Evolutionary conservation across 2,888 invertebrate species (phyloP), one percentile per base, ranked within the genome.

Genomic region (Stomorhina lunata): DNA sequence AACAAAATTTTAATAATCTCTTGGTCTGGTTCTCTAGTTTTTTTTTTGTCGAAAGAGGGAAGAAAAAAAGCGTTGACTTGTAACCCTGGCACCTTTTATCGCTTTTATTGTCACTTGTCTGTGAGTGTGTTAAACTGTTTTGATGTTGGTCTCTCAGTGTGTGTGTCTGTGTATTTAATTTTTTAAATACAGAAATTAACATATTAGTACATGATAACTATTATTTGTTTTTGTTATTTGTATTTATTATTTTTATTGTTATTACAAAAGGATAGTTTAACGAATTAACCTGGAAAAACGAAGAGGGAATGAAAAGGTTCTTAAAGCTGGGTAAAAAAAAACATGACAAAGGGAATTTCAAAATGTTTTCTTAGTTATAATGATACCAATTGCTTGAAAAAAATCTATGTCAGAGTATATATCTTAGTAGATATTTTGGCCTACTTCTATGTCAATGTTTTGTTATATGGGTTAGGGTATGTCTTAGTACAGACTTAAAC

Each of bases 61-160:
- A 6, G n/a, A 12, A 29, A 37, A 22, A 76, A 84, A 83, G 87
- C 88, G 89, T 89, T 89, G 89, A 89, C 88, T 89, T 89, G 88
- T 89, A 89, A 89, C 88, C 88, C 88, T 88, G 89, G 88, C 79
- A 79, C 82, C 82, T 82, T 82, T 82, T 83, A 84, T 80, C 73
- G 66, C 76, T 63, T n/a, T n/a, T 77, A 65, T 77, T 73, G 77
- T 68, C 81, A 78, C 75, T 73, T 57, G 29, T 63, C 29, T 48
- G 45, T 43, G 2, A 40, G 9, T 45, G 27, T 20, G 7, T 6
- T 1, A 27, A 17, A 32, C 43, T n/a, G 7, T 12, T 43, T 37
- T 1, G 4, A 25, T 25, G 40, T 40, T n/a, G n/a, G n/a, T n/a
- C n/a, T n/a, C n/a, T n/a, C n/a, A n/a, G 37, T 25, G 25, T 63